Conservation (phyloP, 37 sponge, comb jelly and placozoan genomes). For the Beroe forskalii region DNA sequence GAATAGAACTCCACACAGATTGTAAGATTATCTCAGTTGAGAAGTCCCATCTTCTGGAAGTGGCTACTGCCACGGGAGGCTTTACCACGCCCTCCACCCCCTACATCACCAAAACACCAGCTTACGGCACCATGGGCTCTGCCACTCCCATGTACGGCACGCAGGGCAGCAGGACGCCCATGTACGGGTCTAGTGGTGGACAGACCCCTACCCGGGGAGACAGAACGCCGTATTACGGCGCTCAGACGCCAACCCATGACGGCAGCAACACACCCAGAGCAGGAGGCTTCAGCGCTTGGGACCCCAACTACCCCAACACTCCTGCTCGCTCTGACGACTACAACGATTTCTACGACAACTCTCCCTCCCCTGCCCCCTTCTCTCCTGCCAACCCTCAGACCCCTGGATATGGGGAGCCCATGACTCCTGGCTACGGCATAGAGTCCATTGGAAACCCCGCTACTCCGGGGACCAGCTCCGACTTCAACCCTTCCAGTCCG, state of each 20-base stretch:
- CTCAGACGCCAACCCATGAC: slow-evolving; percentile 92
- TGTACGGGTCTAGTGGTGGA: slow-evolving; percentile 77
- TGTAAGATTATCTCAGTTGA: slow-evolving; percentile 93
- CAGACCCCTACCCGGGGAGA: slow-evolving; percentile 85
- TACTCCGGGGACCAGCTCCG: slow-evolving; percentile 41
- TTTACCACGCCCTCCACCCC: slow-evolving; percentile 51
- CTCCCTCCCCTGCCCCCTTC: slow-evolving; percentile 65
- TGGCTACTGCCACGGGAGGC: slow-evolving; percentile 38
- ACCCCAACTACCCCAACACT: slow-evolving; percentile 75
- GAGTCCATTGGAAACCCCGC: slow-evolving; percentile 44
- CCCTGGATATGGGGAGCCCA: slow-evolving; percentile 49
- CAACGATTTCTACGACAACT: slow-evolving; percentile 62
- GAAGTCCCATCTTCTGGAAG: slow-evolving; percentile 42
- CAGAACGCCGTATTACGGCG: slow-evolving; percentile 88
- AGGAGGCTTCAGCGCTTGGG: slow-evolving; percentile 91
- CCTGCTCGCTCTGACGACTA: slow-evolving; percentile 61
- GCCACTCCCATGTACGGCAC: slow-evolving; percentile 91
- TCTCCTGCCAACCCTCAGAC: slow-evolving; percentile 54
- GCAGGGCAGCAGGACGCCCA: slow-evolving; percentile 84
- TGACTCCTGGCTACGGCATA: slow-evolving; percentile 56
- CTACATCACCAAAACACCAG: slow-evolving; percentile 70
- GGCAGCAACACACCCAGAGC: slow-evolving; percentile 84
- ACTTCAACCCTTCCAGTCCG: slow-evolving; percentile 42
- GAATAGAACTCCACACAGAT: slow-evolving; percentile 92
- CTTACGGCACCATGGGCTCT: slow-evolving; percentile 75